A percentile compares a stretch with the other conserved stretches of the same genome.
phyloP scores from a whole-genome alignment of 2,888 invertebrate species.

The Drosophila pseudotalamancana region DNA sequence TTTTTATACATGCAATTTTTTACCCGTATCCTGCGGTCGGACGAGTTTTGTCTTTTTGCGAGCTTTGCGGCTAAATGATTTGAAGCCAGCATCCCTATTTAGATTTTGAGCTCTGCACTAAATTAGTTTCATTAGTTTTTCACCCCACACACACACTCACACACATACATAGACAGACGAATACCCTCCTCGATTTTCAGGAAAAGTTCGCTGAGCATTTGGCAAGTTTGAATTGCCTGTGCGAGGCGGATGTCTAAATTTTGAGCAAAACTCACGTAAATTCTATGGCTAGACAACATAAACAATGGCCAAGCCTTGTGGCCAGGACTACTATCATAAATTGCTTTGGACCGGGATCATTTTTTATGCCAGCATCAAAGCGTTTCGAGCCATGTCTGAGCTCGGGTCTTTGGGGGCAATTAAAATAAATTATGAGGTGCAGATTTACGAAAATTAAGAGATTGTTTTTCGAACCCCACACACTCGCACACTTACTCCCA shows the following conservation, averaged over 20 bases:
- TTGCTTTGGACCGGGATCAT: constrained; percentile 68
- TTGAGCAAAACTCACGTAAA: constrained; percentile 65
- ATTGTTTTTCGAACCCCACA: constrained; percentile 62
- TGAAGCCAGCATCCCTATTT: constrained; percentile 54
- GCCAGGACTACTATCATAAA: constrained; percentile 59
- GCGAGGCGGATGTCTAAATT: constrained; percentile 44
- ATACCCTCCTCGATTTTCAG: background rate
- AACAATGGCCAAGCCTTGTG: constrained; percentile 58
- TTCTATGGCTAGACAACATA: constrained; percentile 74
- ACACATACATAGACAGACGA: background rate
- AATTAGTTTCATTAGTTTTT: constrained; percentile 75
- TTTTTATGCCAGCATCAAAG: constrained; percentile 62
- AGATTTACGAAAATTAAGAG: constrained; percentile 81
- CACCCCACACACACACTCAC: background rate
- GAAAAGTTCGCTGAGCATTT: constrained; percentile 46
- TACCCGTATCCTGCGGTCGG: constrained; percentile 40
- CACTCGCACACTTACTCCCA: background rate
- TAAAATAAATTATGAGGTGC: constrained; percentile 84
- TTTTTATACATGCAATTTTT: constrained; percentile 54
- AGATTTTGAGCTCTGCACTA: constrained; percentile 69
- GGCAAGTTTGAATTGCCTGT: constrained; percentile 52
- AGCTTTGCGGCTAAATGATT: constrained; percentile 70
- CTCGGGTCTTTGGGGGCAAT: constrained; percentile 75
- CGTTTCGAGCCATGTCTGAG: constrained; percentile 34
- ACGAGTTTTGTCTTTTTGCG: constrained; percentile 24